Evolutionary conservation across 2,797 vertebrate genomes (phyloP).

Genomic region (Carduelis carduelis): DNA sequence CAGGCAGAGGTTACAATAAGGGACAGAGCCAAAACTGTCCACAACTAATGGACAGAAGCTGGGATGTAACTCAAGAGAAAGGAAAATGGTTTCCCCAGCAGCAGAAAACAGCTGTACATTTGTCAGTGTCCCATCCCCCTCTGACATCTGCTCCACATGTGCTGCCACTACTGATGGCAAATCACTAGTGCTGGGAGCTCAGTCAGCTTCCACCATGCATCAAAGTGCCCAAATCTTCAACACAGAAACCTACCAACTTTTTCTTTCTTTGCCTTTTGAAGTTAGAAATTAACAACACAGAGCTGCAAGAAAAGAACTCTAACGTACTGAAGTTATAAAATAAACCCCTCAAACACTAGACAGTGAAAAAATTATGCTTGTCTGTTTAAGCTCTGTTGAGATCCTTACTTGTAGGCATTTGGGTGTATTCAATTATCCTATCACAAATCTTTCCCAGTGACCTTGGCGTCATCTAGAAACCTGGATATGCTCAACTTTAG

Average conservation of each 20-base stretch:
- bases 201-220: background rate
- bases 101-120: background rate
- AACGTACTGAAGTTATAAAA: background rate
- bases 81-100: background rate
- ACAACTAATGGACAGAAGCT: background rate
- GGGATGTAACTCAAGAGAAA: background rate
- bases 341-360: background rate
- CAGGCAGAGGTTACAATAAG: background rate
- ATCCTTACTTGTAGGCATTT: background rate
- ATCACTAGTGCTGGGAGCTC: background rate
- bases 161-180: background rate
- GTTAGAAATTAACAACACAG: background rate
- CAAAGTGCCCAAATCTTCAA: background rate
- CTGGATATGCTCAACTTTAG: background rate
- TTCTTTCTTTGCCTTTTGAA: background rate
- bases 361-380: background rate
- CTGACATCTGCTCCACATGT: background rate
- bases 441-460: background rate
- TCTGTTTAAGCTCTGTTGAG: background rate
- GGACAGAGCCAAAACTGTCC: background rate
- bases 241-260: background rate
- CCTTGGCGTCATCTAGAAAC: background rate
- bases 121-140: background rate
- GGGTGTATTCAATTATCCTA: background rate
- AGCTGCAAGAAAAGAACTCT: background rate